Evolutionary conservation across 92 coral and sea anemone genomes (phyloP).

Genomic region (Palythoa grandiflora): DNA sequence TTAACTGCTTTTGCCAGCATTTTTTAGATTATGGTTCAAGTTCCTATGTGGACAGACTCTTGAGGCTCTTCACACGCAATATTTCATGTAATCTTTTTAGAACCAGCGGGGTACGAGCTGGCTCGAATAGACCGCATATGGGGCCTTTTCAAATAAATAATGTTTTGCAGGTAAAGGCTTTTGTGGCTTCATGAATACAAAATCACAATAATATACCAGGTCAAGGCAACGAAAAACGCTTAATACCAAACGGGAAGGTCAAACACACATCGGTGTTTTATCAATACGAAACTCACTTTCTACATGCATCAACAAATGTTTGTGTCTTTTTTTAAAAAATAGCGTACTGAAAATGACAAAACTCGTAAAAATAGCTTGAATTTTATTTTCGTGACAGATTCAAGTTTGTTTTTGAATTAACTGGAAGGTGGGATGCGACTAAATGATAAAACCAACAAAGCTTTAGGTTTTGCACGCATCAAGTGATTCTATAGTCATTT

Average conservation of each 20-base stretch:
- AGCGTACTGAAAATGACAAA: not conserved
- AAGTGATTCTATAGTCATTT: not conserved
- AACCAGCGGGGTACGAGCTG: conserved; percentile 28
- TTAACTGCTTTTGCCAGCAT: conserved; percentile 15
- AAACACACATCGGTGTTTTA: not conserved
- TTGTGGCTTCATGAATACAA: conserved; percentile 46
- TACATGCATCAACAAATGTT: not conserved
- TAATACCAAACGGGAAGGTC: conserved; percentile 30
- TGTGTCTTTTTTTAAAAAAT: not conserved
- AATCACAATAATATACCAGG: conserved; percentile 28
- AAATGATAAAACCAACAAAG: not conserved
- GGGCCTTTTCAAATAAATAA: conserved; percentile 43
- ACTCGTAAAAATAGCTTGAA: not conserved
- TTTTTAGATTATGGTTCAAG: conserved; percentile 10
- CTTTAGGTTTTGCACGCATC: not conserved
- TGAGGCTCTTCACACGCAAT: conserved; percentile 30
- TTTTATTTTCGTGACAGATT: conserved; percentile 33
- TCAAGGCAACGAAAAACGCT: conserved; percentile 28
- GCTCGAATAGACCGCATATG: conserved; percentile 25
- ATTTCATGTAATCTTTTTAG: conserved; percentile 10
- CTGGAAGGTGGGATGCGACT: conserved; percentile 10
- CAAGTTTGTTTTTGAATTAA: conserved; percentile 33
- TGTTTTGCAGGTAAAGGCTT: conserved; percentile 36
- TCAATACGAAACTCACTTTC: not conserved
- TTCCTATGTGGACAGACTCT: conserved; percentile 23